phyloP scores from a whole-genome alignment of 2,797 vertebrate genomes.

The Lophius americanus region DNA sequence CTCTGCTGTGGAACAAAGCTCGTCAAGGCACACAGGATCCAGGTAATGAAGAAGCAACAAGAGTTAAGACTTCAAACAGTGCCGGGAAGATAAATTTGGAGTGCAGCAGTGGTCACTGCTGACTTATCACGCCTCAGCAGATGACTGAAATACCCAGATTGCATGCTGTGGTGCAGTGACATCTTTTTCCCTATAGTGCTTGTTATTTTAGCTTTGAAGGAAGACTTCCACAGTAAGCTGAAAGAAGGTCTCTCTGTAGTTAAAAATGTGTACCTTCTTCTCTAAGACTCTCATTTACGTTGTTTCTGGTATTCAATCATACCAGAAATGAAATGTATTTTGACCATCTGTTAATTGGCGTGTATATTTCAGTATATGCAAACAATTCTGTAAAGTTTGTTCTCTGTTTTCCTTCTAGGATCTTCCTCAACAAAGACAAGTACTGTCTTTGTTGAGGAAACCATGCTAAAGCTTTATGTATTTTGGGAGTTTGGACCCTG shows the following conservation, averaged over 20 bases:
- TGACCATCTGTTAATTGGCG: too few species aligned
- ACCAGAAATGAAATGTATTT: too few species aligned
- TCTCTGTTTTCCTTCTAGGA: too few species aligned
- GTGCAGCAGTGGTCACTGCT: constrained; percentile 57
- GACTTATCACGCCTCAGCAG: constrained; percentile 53
- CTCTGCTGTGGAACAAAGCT: constrained; percentile 60
- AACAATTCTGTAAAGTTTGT: too few species aligned
- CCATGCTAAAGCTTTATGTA: too few species aligned
- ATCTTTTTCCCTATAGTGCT: constrained; percentile 15
- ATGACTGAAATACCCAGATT: constrained; percentile 39
- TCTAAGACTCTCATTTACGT: too few species aligned
- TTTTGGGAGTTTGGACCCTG: too few species aligned
- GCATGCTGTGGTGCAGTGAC: constrained; percentile 12
- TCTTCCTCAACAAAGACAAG: too few species aligned
- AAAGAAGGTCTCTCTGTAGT: background rate
- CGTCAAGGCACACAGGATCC: constrained; percentile 48
- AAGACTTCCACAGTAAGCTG: background rate
- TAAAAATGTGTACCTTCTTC: too few species aligned
- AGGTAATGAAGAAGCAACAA: constrained; percentile 69
- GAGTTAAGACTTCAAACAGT: constrained; percentile 67
- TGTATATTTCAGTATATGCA: too few species aligned
- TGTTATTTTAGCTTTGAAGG: constrained; percentile 13
- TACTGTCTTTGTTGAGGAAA: too few species aligned
- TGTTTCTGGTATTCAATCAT: too few species aligned
- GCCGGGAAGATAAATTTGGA: constrained; percentile 54